Evolutionary conservation across 2,113 vertebrate genomes (phyloP).

Genomic region (Suncus etruscus): DNA sequence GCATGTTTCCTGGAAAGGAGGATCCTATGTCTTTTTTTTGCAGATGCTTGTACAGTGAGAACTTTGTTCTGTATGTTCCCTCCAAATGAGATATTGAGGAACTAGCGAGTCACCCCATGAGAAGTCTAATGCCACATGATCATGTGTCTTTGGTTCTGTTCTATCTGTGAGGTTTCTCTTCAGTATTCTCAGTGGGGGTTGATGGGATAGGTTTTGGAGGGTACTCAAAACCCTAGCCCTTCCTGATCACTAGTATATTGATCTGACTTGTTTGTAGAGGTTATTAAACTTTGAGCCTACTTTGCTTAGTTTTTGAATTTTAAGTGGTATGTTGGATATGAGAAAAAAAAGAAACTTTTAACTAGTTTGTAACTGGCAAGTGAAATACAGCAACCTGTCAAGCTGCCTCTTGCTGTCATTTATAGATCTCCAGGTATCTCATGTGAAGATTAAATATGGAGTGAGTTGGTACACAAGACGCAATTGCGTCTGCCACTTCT

Average conservation of each 20-base stretch:
- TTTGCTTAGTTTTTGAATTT: constrained; percentile 34
- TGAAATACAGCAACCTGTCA: constrained; percentile 10
- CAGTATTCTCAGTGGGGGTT: neutral
- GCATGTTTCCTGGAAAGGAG: neutral
- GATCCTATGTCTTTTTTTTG: neutral
- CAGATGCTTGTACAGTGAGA: neutral
- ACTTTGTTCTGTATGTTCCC: neutral
- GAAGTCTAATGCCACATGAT: neutral
- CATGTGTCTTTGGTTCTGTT: neutral
- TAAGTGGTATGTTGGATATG: neutral
- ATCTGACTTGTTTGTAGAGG: neutral
- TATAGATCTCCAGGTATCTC: constrained; percentile 64
- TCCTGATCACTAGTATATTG: neutral
- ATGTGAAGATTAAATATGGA: constrained; percentile 72
- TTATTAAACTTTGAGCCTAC: neutral
- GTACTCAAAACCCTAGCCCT: neutral
- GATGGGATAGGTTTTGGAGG: neutral
- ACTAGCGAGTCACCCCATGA: neutral
- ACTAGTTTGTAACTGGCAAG: constrained; percentile 17
- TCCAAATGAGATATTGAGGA: neutral
- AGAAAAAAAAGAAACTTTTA: neutral
- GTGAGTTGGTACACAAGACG: constrained; percentile 48
- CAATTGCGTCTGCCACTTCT: constrained; percentile 76
- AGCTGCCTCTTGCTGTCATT: constrained; percentile 60
- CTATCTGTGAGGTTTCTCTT: neutral